Conservation (phyloP, 1,140 invertebrate species). For the Dinoponera quadriceps region DNA sequence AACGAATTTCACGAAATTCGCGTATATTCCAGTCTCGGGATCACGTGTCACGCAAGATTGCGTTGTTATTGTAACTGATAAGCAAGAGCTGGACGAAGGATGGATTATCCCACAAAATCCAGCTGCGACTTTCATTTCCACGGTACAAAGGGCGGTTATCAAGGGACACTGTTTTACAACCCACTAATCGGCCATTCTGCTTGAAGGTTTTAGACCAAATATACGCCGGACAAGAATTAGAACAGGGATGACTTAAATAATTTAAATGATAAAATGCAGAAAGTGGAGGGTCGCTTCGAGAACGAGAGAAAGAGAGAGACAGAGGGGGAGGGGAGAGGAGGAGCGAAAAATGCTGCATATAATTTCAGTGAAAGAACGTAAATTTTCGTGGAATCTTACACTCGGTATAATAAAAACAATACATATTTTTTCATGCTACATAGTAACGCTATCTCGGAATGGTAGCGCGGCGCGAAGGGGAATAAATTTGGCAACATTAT, state of each 20-base stretch:
- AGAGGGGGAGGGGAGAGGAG: too few relatives aligned
- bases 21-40: background rate
- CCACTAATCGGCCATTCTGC: too few relatives aligned
- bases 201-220: too few relatives aligned
- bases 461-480: background rate
- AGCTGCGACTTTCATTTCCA: background rate
- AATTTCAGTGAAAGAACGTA: too few relatives aligned
- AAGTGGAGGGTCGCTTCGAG: too few relatives aligned
- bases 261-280: too few relatives aligned
- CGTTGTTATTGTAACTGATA: background rate
- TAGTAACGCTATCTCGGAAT: background rate
- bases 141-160: background rate
- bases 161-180: background rate
- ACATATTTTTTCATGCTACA: background rate
- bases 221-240: too few relatives aligned
- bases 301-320: too few relatives aligned
- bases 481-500: conserved; percentile 4
- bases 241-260: too few relatives aligned
- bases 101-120: background rate
- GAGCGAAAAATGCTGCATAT: too few relatives aligned
- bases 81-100: background rate
- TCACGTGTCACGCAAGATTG: background rate
- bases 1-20: background rate
- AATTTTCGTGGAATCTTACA: too few relatives aligned
- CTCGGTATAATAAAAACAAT: too few relatives aligned